Percentiles rank a stretch among this genome's conserved stretches.
Evolutionary conservation across 2,888 invertebrate genomes (phyloP).

Genomic region (Coenonympha arcania): DNA sequence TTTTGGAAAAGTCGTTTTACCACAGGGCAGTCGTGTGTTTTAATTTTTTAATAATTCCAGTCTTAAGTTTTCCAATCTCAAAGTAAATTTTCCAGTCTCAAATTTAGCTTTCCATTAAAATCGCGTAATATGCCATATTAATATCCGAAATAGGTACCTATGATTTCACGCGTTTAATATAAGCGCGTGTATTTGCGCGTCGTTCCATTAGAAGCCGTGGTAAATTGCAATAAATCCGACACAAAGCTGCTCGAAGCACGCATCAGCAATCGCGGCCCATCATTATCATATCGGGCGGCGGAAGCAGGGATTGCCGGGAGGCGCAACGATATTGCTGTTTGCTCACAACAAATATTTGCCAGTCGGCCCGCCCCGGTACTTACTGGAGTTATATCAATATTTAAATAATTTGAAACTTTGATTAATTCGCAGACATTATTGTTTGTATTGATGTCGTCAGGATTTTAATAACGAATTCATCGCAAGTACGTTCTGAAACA

Average conservation of each 20-base stretch:
- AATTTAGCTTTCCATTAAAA: too few relatives aligned
- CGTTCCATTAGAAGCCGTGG: constrained; percentile 23
- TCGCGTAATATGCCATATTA: too few relatives aligned
- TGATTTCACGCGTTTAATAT: constrained; percentile 8
- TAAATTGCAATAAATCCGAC: constrained; percentile 43
- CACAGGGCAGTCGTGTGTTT: too few relatives aligned
- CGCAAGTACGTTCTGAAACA: too few relatives aligned
- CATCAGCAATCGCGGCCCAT: constrained; percentile 53
- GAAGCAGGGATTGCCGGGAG: constrained; percentile 35
- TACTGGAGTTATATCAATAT: constrained; percentile 73
- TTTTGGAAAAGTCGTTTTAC: too few relatives aligned
- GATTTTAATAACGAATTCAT: too few relatives aligned
- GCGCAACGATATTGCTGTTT: constrained; percentile 68
- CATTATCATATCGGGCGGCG: constrained; percentile 64
- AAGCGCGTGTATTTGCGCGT: constrained; percentile 15
- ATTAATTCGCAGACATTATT: constrained; percentile 69
- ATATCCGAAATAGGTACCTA: constrained; percentile 11
- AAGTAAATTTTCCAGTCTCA: too few relatives aligned
- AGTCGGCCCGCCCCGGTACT: constrained; percentile 53
- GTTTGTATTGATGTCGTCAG: constrained; percentile 63
- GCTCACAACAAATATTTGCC: constrained; percentile 58
- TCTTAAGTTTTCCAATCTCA: too few relatives aligned
- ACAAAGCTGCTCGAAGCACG: constrained; percentile 46
- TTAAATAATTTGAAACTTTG: constrained; percentile 72
- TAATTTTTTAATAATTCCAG: too few relatives aligned